Evolutionary conservation across 1,140 invertebrate genomes (phyloP).

Genomic region (Drosophila persimilis): DNA sequence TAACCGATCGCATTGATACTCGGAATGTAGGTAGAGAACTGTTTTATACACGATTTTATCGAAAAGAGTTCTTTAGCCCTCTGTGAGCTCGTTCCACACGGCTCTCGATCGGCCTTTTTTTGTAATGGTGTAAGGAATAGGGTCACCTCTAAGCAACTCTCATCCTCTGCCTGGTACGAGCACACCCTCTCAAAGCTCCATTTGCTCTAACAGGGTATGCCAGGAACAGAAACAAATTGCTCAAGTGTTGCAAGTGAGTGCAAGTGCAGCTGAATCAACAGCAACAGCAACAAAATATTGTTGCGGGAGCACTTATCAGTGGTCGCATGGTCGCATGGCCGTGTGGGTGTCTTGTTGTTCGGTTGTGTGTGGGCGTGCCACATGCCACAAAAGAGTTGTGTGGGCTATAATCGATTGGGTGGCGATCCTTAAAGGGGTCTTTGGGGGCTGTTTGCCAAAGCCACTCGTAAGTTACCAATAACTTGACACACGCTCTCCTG

Average conservation of each 20-base stretch:
- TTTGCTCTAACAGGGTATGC: constrained; percentile 23
- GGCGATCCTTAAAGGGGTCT: constrained; percentile 21
- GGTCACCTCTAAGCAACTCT: too few relatives aligned
- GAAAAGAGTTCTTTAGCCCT: too few relatives aligned
- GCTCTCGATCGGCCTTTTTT: too few relatives aligned
- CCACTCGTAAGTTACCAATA: constrained; percentile 65
- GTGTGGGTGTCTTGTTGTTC: constrained; percentile 7
- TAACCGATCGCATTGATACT: too few relatives aligned
- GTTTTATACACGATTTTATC: too few relatives aligned
- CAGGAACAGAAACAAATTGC: constrained; percentile 66
- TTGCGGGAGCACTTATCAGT: constrained; percentile 58
- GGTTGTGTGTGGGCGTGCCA: constrained; percentile 19
- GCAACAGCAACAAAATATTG: constrained; percentile 68
- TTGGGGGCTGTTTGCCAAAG: constrained; percentile 6
- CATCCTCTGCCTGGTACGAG: not conserved
- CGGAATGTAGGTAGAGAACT: too few relatives aligned
- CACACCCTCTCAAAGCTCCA: not conserved
- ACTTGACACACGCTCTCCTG: constrained; percentile 50
- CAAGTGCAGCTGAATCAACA: constrained; percentile 68
- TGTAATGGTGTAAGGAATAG: too few relatives aligned
- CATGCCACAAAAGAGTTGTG: constrained; percentile 19
- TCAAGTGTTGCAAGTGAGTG: constrained; percentile 60
- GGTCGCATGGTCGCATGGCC: constrained; percentile 9
- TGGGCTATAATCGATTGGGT: constrained; percentile 65
- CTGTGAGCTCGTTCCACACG: too few relatives aligned